Evolutionary conservation across 2,797 vertebrate species (phyloP), one percentile per base, ranked within the genome.

Genomic region (Characodon lateralis): DNA sequence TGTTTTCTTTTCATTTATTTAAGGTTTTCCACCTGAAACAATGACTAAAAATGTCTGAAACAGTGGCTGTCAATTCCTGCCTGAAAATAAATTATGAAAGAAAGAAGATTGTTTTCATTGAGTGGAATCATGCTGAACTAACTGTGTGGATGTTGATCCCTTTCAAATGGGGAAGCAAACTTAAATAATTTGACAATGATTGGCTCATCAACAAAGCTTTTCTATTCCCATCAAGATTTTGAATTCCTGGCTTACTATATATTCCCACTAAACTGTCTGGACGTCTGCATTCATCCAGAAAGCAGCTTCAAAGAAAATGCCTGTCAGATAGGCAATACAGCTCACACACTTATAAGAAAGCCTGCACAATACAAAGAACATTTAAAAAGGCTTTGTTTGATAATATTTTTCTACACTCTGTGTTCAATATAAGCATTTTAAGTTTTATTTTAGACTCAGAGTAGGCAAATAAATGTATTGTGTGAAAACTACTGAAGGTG

Each of bases 291-390:
- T 92, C 79, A 86, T 72, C 39, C 74, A 26, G 78, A 74, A 71
- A 75, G 26, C 72, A 77, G 78, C 88, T 91, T 94, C 90, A 93
- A 92, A 92, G 87, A 80, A 85, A 82, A 83, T 82, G 77, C 26
- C 82, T 81, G 76, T 80, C 56, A 85, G 72, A 51, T 73, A 82
- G 79, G 51, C 48, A 73, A 81, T 76, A 76, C 26, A 74, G 80
- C 73, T 80, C 78, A 82, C 63, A 74, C 53, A 22, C 48, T 43
- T 53, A 13, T 22, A 80, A 76, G 73, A 51, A 79, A 74, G 83
- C 56, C 61, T 77, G 63, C 43, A 79, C 84, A 87, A 89, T 87
- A 83, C 56, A 83, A 91, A 91, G 59, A 74, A 9, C 63, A 8
- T 24, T 46, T 26, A 63, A 46, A 55, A 51, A 43, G 65, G 59